Evolutionary conservation across 2,797 vertebrate species (phyloP).

Genomic region (Urosaurus nigricauda): DNA sequence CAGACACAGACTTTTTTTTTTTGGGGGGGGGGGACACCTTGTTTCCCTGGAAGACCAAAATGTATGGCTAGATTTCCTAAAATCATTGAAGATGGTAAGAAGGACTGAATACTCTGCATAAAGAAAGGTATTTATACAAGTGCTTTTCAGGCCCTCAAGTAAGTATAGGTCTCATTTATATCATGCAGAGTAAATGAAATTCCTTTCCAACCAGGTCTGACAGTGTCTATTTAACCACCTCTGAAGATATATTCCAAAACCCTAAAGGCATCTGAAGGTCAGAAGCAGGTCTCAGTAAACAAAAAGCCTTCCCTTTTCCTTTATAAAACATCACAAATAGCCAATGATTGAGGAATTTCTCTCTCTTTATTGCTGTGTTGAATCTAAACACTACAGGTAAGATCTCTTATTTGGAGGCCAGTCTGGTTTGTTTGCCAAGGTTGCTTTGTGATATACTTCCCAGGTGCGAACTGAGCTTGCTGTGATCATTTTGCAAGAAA

Average conservation of each 20-base stretch:
- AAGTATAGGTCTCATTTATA: constrained; percentile 43
- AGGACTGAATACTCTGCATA: constrained; percentile 49
- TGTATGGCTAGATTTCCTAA: constrained; percentile 65
- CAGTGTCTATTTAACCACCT: constrained; percentile 8
- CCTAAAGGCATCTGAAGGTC: constrained; percentile 34
- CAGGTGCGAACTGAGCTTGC: constrained; percentile 11
- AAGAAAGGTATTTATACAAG: constrained; percentile 16
- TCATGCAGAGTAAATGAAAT: constrained; percentile 50
- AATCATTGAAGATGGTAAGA: constrained; percentile 59
- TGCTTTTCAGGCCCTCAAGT: constrained; percentile 64
- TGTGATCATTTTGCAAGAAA: not conserved
- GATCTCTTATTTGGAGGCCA: not conserved
- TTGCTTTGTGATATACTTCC: constrained; percentile 17
- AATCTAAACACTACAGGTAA: not conserved
- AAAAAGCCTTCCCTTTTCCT: constrained; percentile 26
- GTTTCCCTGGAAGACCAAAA: constrained; percentile 60
- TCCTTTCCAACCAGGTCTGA: constrained; percentile 56
- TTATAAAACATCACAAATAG: constrained; percentile 23
- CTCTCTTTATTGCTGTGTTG: constrained; percentile 12
- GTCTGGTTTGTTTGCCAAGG: constrained; percentile 4
- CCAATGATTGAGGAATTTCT: constrained; percentile 24
- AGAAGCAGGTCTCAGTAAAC: constrained; percentile 43
- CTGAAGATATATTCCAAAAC: constrained; percentile 50
- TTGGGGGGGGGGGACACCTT: not conserved
- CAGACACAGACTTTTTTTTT: constrained; percentile 46